Percentiles rank a stretch among this genome's conserved stretches.
These are phyloP conservation scores for Eurytoma californica DNA, from an alignment of 2,888 invertebrate genomes.

Conservation along the genomic window DNA sequence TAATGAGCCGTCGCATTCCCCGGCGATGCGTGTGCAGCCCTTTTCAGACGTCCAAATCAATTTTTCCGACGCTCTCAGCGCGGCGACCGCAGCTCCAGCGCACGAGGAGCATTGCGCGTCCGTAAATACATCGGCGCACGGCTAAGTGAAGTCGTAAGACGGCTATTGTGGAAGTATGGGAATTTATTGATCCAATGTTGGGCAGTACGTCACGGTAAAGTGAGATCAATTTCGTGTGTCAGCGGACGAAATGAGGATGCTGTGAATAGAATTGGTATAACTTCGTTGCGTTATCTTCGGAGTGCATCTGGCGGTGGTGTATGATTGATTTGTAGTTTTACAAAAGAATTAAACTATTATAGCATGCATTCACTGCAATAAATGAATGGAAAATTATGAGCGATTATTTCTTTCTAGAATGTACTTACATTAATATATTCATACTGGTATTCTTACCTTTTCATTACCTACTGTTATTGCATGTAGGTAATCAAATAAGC, in stretches of 20 bases:
- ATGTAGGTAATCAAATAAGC: too few species aligned
- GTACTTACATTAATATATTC: too few species aligned
- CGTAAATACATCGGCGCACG: too few species aligned
- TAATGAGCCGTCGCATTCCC: slow-evolving; percentile 43
- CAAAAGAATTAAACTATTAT: too few species aligned
- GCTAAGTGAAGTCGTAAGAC: slow-evolving; percentile 5
- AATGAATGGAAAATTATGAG: too few species aligned
- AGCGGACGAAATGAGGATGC: not conserved
- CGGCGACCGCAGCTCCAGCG: slow-evolving; percentile 5
- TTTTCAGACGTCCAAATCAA: slow-evolving; percentile 22
- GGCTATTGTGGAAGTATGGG: not conserved
- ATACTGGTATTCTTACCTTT: too few species aligned
- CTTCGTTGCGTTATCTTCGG: not conserved
- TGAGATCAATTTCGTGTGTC: slow-evolving; percentile 8
- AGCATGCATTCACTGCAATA: too few species aligned
- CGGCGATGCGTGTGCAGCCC: slow-evolving; percentile 31
- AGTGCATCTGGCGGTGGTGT: too few species aligned
- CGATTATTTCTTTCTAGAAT: too few species aligned
- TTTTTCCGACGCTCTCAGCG: too few species aligned
- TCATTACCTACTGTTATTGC: too few species aligned
- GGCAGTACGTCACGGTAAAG: not conserved
- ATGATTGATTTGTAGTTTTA: not conserved
- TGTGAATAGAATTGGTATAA: not conserved
- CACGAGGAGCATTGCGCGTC: not conserved
- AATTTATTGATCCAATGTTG: not conserved